Conservation (phyloP, 2,113 vertebrate genomes). For the Perca fluviatilis region DNA sequence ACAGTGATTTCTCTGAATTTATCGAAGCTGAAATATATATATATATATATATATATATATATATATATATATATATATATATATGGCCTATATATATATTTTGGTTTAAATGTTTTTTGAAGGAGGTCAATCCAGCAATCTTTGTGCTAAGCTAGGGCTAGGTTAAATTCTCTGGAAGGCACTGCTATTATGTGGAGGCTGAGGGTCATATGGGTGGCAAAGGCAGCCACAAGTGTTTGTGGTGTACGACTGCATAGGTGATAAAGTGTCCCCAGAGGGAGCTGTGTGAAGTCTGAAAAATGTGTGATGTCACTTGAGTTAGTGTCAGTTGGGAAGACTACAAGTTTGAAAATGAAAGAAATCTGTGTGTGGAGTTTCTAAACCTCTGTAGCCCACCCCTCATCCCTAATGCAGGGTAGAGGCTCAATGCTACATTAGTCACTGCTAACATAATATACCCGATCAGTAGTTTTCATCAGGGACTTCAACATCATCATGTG, state of each 20-base stretch:
- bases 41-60: background rate
- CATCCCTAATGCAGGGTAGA: too few species aligned
- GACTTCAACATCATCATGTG: background rate
- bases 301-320: background rate
- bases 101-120: background rate
- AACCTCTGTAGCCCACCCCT: too few species aligned
- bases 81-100: background rate
- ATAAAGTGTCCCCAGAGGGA: background rate
- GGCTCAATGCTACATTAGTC: background rate
- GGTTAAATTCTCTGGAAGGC: background rate
- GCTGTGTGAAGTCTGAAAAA: background rate
- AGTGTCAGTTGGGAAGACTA: background rate
- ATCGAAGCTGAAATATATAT: background rate
- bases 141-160: background rate
- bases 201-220: background rate
- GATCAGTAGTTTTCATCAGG: background rate
- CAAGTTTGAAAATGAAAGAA: background rate
- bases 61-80: background rate
- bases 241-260: background rate
- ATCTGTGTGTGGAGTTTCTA: background rate
- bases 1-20: background rate
- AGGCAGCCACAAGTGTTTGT: background rate
- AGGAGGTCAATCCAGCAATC: background rate
- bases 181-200: background rate
- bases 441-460: too few species aligned